phyloP scores from a whole-genome alignment of 2,113 vertebrate species.

The Sapayoa aenigma region DNA sequence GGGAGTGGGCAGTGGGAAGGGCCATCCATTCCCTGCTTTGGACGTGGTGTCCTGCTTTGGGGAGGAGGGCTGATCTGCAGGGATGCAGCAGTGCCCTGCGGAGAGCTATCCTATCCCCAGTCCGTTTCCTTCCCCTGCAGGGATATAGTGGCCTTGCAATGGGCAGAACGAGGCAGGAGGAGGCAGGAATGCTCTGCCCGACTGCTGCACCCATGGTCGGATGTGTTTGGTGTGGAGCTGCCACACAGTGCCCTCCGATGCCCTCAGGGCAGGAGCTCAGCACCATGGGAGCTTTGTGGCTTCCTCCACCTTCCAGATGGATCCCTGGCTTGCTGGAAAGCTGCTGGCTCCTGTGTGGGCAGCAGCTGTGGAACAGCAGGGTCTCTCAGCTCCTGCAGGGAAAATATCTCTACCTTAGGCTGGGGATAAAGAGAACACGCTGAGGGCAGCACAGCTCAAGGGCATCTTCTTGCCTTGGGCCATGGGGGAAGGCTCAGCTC shows the following conservation, averaged over 20 bases:
- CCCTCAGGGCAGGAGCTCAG: neutral
- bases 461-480: neutral
- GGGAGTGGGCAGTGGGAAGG: neutral
- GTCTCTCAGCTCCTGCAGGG: neutral
- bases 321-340: neutral
- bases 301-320: neutral
- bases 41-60: neutral
- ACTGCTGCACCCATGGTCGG: neutral
- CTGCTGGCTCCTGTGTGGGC: neutral
- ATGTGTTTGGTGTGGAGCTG: rapidly evolving
- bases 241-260: neutral
- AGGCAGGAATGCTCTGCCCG: neutral
- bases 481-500: neutral
- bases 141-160: neutral
- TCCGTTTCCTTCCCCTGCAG: neutral
- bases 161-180: neutral
- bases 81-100: neutral
- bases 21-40: neutral
- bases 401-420: neutral
- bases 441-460: rapidly evolving
- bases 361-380: neutral
- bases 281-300: neutral
- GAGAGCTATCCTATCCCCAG: neutral
- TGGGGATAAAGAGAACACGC: neutral
- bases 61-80: neutral